Evolutionary conservation across 2,888 invertebrate species (phyloP).

Genomic region (Scrobipalpa costella): DNA sequence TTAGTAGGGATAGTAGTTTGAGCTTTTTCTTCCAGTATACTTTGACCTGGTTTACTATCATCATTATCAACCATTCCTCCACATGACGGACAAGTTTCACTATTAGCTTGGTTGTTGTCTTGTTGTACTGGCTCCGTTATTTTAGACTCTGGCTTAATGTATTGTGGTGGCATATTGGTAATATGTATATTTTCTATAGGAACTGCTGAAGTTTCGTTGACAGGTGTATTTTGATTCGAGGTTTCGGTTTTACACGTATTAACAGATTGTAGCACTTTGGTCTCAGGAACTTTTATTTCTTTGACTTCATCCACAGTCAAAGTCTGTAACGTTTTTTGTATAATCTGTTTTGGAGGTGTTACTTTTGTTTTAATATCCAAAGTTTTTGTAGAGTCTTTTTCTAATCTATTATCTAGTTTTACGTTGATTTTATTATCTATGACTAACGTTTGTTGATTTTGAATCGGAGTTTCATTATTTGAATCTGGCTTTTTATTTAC

Average conservation of each 20-base stretch:
- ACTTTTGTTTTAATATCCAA: neutral
- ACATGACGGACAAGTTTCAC: conserved; percentile 14
- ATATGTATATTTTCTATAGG: neutral
- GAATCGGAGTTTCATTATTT: neutral
- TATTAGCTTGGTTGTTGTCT: neutral
- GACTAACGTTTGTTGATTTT: neutral
- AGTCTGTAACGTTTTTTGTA: neutral
- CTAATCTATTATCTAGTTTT: neutral
- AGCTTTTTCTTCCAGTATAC: neutral
- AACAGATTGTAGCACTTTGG: too few species aligned
- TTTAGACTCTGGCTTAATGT: neutral
- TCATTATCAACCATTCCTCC: conserved; percentile 12
- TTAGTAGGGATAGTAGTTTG: neutral
- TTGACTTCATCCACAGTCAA: neutral
- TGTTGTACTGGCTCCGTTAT: neutral
- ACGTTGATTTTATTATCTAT: neutral
- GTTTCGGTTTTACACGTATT: too few species aligned
- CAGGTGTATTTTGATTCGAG: too few species aligned
- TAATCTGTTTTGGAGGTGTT: neutral
- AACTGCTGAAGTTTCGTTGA: neutral
- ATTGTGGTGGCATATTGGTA: neutral
- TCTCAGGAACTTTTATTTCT: neutral
- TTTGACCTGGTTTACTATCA: neutral
- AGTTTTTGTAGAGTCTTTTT: neutral
- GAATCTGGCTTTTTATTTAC: neutral